Evolutionary conservation across 30 jellyfish, hydroid and myxozoan genomes (phyloP).

Genomic region (Turritopsis dohrnii): DNA sequence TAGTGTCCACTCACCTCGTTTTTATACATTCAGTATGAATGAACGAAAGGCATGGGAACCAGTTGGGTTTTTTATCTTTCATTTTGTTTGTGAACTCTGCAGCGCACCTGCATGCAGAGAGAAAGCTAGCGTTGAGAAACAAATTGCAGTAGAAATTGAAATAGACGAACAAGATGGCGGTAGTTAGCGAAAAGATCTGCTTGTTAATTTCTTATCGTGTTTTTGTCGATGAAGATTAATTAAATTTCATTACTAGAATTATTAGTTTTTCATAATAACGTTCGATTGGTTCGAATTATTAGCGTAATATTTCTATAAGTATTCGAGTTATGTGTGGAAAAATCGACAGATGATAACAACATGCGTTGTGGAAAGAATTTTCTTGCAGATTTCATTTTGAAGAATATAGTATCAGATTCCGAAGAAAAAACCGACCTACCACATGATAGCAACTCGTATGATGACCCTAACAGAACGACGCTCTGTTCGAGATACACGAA

Average conservation of each 20-base stretch:
- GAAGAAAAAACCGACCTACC: not conserved
- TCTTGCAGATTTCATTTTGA: not conserved
- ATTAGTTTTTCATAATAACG: no score
- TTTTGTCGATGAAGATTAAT: not conserved
- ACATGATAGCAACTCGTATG: not conserved
- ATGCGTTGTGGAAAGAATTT: not conserved
- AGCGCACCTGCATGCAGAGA: constrained; percentile 14
- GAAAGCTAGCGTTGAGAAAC: not conserved
- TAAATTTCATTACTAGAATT: no score
- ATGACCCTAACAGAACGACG: constrained; percentile 7
- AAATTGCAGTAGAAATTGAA: not conserved
- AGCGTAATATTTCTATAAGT: no score
- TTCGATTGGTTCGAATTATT: no score
- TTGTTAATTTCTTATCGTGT: not conserved
- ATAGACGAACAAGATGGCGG: not conserved
- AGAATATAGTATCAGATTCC: not conserved
- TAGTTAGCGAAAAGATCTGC: not conserved
- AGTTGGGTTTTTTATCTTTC: not conserved
- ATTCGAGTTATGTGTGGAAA: not conserved
- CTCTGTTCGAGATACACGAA: not conserved
- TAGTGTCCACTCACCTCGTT: not conserved
- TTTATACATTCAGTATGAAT: not conserved
- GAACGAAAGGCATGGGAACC: not conserved
- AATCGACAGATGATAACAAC: not conserved
- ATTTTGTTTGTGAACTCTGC: constrained; percentile 1